Evolutionary conservation across 2,888 invertebrate genomes (phyloP), one percentile per base, ranked within the genome.

Genomic region (Eupithecia tripunctaria): DNA sequence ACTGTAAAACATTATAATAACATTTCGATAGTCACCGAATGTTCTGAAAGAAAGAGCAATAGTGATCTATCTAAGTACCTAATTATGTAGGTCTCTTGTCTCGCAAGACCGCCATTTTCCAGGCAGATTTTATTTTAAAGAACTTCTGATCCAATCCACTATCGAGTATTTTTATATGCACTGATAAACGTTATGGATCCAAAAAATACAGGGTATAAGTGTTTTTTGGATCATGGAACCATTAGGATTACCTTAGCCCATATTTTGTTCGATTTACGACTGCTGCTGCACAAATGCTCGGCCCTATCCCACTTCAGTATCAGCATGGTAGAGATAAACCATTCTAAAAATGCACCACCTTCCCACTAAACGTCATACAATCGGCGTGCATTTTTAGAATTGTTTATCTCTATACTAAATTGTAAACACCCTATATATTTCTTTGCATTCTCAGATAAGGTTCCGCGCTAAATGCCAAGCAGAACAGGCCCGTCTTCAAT

Each of bases 381-480:
- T n/a, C n/a, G n/a, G n/a, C n/a, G n/a, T n/a, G n/a, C n/a, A n/a
- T n/a, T n/a, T n/a, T n/a, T n/a, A n/a, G n/a, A n/a, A n/a, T n/a
- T n/a, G n/a, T n/a, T n/a, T n/a, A n/a, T n/a, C n/a, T n/a, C n/a
- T n/a, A n/a, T n/a, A n/a, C n/a, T n/a, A n/a, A n/a, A n/a, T n/a
- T n/a, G n/a, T n/a, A n/a, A n/a, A n/a, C n/a, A n/a, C n/a, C 12
- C 4, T 12, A 59, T 27, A 27, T 27, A 5, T 65, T 65, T 60
- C n/a, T n/a, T 41, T 43, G 5, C 2, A 56, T 8, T 38, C 62
- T 1, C 76, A 95, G 94, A 94, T 97, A 10, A 97, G 97, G 87
- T 96, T 97, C 89, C 96, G 99, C 18, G 96, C 98, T 70, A 96
- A 97, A 77, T 97, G 97, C 81, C 98, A 98, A 84, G 96, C 97